These are phyloP conservation scores for Lontra canadensis DNA, from an alignment of 2,113 vertebrate species.

Conservation along the genomic window DNA sequence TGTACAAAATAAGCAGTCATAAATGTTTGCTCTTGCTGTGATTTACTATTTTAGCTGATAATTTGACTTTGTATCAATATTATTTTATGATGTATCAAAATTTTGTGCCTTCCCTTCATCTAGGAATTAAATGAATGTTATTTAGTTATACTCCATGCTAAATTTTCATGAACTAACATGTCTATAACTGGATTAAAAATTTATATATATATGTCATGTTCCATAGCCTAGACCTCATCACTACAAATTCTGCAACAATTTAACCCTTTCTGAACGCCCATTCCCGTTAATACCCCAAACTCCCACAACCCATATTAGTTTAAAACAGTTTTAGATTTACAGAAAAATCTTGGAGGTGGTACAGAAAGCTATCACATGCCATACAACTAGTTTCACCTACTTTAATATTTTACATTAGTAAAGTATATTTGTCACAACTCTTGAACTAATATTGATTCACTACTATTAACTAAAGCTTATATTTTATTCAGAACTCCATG, in stretches of 20 bases:
- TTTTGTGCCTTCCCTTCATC: background rate
- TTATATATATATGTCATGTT: background rate
- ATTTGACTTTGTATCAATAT: background rate
- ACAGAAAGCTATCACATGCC: background rate
- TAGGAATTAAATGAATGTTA: background rate
- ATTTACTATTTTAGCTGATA: background rate
- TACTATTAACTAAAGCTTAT: background rate
- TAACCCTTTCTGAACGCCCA: background rate
- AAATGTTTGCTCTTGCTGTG: background rate
- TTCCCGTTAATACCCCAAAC: background rate
- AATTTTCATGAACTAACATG: background rate
- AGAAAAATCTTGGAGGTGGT: background rate
- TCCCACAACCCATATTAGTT: background rate
- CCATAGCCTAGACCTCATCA: background rate
- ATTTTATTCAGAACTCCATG: background rate
- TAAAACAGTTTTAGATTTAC: background rate
- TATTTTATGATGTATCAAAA: no score
- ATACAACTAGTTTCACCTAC: background rate
- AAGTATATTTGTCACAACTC: background rate
- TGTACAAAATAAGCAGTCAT: background rate
- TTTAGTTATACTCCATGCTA: background rate
- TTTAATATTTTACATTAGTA: background rate
- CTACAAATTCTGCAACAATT: background rate
- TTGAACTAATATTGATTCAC: background rate
- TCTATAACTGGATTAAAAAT: background rate